phyloP scores from a whole-genome alignment of 2,888 invertebrate species.

The Cheilosia grossa region DNA sequence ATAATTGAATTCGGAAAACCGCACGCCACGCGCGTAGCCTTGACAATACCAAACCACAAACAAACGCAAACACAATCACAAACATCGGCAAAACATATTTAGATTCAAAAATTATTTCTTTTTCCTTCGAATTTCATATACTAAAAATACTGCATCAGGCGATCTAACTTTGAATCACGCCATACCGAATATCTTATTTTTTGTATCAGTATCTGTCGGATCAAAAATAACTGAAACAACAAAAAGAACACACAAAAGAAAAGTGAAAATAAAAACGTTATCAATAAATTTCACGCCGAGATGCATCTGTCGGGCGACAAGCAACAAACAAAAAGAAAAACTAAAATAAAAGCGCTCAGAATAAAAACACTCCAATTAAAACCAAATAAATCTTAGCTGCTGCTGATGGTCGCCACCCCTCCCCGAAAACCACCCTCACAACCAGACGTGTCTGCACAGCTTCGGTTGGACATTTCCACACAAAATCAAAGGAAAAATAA shows the following conservation, averaged over 20 bases:
- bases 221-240: conserved; percentile 21
- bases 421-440: conserved; percentile 21
- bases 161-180: conserved; percentile 52
- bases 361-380: conserved; percentile 71
- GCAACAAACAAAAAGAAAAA: conserved; percentile 30
- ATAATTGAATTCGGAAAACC: too few relatives aligned
- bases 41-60: conserved; percentile 1
- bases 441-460: conserved; percentile 63
- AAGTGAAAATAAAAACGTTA: conserved; percentile 36
- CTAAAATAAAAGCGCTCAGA: conserved; percentile 39
- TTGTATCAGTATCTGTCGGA: conserved; percentile 49
- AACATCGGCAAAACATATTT: neutral
- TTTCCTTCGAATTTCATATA: conserved; percentile 21
- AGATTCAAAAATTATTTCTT: conserved; percentile 1
- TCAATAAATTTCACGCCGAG: conserved; percentile 64
- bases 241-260: neutral
- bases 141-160: conserved; percentile 64
- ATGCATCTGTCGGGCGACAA: conserved; percentile 57
- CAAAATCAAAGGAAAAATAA: conserved; percentile 25
- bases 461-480: conserved; percentile 35
- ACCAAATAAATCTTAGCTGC: conserved; percentile 62
- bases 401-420: conserved; percentile 7
- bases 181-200: conserved; percentile 32
- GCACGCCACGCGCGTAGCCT: neutral
- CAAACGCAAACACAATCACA: conserved; percentile 1